These are phyloP conservation scores for Oscheius sp. DNA, from an alignment of 2,888 invertebrate species.

Conservation along the genomic window DNA sequence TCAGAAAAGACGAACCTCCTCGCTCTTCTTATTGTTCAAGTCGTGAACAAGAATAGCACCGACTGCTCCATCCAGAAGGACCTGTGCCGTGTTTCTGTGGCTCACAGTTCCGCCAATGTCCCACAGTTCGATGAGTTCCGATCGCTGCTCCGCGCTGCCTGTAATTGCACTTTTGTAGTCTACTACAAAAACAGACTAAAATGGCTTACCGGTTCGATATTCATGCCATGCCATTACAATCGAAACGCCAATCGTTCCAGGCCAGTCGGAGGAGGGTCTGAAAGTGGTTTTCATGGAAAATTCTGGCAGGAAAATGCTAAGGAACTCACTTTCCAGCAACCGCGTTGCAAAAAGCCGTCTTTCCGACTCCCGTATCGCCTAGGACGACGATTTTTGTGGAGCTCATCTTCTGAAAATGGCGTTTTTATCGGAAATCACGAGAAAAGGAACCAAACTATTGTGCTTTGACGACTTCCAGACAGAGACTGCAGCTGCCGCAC, in stretches of 20 bases:
- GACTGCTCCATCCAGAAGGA: conserved; percentile 90
- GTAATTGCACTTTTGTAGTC: background rate
- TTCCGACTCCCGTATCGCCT: conserved; percentile 95
- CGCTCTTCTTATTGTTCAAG: conserved; percentile 93
- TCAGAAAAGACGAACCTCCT: conserved; percentile 75
- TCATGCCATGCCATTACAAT: conserved; percentile 79
- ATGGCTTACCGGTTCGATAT: conserved; percentile 60
- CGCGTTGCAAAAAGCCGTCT: conserved; percentile 77
- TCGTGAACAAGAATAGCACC: conserved; percentile 97
- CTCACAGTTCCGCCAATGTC: conserved; percentile 94
- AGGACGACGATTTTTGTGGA: conserved; percentile 84
- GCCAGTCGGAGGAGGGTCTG: conserved; percentile 81
- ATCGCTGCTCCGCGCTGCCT: conserved; percentile 61
- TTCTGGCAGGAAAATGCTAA: background rate
- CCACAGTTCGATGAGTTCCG: conserved; percentile 85
- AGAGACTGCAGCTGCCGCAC: conserved; percentile 68
- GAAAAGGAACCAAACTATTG: background rate
- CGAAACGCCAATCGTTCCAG: conserved; percentile 95
- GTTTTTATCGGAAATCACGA: background rate
- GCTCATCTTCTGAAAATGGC: conserved; percentile 34
- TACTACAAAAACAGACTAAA: background rate
- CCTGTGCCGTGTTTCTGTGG: conserved; percentile 80
- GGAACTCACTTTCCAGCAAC: conserved; percentile 56
- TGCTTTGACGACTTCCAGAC: conserved; percentile 54
- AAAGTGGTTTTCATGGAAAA: conserved; percentile 4